Evolutionary conservation across 2,888 invertebrate species (phyloP), one percentile per base, ranked within the genome.

Genomic region (Polietes domitor): DNA sequence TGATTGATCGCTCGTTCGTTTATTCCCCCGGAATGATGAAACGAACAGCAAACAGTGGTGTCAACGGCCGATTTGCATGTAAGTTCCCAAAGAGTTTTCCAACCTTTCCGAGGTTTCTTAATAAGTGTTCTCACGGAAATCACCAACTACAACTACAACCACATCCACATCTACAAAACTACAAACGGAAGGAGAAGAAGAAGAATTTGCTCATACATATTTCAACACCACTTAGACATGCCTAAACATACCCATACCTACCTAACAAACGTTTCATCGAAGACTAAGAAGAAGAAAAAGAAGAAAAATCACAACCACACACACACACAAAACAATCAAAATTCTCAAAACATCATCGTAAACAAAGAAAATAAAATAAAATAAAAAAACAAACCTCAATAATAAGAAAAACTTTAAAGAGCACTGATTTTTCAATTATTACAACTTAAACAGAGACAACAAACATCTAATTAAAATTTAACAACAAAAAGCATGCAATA

Each of bases 351-450:
- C 63, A 81, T 78, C 76, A 83, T 75, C 37, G 28, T 63, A 77
- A 82, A 80, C 63, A 70, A 80, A 74, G 28, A 21, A 47, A 65
- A 74, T 4, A 61, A 74, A 68, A n/a, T n/a, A 85, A 82, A 68
- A 76, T 41, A 83, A 77, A 71, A 83, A 81, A 77, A 71, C 76
- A 84, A 87, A 85, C 87, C 41, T 74, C 74, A 61, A 74, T 61
- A 72, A 28, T 50, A 50, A 17, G 28, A 72, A 37, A 77, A 75
- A 77, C 83, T 86, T 86, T 84, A 79, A 84, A 85, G 83, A 85
- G 86, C 86, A 86, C 85, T 86, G 85, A 87, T 87, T 87, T 88
- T 77, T 81, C 85, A 75, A 81, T 80, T 80, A 80, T 76, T 85
- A 83, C 71, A 80, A 79, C 79, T 73, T 71, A 47, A 80, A 80